Percentiles rank a stretch among this genome's conserved stretches.
Evolutionary conservation across 2,113 vertebrate species (phyloP).

Genomic region (Malurus elegans): DNA sequence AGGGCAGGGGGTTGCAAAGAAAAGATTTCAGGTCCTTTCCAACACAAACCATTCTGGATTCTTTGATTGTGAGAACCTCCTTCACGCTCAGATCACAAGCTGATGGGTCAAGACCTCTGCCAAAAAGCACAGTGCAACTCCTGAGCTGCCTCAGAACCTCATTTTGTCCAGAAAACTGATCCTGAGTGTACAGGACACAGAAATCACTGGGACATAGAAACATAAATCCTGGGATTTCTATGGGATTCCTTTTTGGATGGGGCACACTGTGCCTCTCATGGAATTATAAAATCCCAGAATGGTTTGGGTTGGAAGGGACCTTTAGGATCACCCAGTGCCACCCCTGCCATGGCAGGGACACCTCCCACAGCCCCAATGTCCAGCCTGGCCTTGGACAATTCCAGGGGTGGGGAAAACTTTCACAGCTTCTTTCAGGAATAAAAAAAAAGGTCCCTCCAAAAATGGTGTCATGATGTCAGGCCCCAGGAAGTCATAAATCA

Average conservation of each 20-base stretch:
- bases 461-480: accelerated
- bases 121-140: background rate
- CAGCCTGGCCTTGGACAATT: accelerated
- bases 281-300: background rate
- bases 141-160: background rate
- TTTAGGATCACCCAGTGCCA: accelerated
- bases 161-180: background rate
- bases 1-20: background rate
- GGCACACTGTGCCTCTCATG: background rate
- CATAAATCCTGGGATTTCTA: background rate
- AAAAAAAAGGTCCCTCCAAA: background rate
- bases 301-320: background rate
- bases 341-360: background rate
- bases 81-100: accelerated
- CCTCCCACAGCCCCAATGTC: background rate
- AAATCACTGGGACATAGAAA: background rate
- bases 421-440: background rate
- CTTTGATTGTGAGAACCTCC: background rate
- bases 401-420: background rate
- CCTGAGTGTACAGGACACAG: accelerated
- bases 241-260: background rate
- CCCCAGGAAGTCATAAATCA: background rate
- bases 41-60: background rate
- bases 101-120: background rate
- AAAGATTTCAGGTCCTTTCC: background rate